Evolutionary conservation across 2,888 invertebrate species (phyloP), one percentile per base, ranked within the genome.

Genomic region (Apodemia mormo): DNA sequence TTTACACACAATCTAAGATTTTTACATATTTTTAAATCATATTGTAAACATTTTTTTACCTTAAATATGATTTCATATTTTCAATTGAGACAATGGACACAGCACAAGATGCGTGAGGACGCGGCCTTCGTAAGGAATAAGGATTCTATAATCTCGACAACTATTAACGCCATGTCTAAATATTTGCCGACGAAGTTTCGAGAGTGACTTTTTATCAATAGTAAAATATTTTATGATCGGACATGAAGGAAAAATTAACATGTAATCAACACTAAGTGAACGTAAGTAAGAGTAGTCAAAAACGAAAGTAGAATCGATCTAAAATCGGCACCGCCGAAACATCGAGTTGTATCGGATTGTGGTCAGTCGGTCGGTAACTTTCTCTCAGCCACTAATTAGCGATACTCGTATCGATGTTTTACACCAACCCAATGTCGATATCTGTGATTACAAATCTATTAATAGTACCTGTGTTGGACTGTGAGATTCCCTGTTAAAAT

Each of bases 281-380:
- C 79, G 86, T 85, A 82, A 87, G 89, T 85, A 89, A 90, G 90
- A 90, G 90, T 88, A 90, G 89, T 88, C 90, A 92, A 92, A 93
- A 93, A 90, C 92, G 92, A 93, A 93, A 93, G 92, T 93, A 87
- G 89, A 88, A 88, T 92, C 88, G 87, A 90, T 91, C 90, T 92
- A 90, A 89, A 92, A 90, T 92, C 88, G 85, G 81, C 85, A 84
- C 80, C 82, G 82, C 89, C 89, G 87, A 92, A 92, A 91, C 89
- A 88, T 89, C 86, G 85, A 78, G 81, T 79, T 81, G 79, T 77
- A 79, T 82, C 79, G 81, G 82, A 91, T 89, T 85, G 85, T 92
- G 92, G 92, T 92, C 92, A 93, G 90, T 93, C 88, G 92, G 92
- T 87, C 92, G 89, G 84, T 87, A 76, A 92, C 92, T 93, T 93